phyloP scores from a whole-genome alignment of 1,140 invertebrate species.

The Sipha flava region DNA sequence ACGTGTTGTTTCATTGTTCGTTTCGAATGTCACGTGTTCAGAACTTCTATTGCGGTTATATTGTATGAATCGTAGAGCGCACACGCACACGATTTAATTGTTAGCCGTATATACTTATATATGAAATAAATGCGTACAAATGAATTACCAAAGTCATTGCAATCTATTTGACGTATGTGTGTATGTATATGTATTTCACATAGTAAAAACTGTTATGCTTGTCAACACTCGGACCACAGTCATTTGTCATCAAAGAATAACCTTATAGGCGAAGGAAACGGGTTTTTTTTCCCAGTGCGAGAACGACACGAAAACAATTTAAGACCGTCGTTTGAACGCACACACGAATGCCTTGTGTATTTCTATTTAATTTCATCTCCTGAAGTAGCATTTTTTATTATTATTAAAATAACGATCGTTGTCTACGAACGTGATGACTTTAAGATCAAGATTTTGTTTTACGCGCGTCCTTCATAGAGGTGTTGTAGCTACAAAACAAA shows the following conservation, averaged over 20 bases:
- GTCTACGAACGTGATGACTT: background rate
- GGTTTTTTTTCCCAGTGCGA: background rate
- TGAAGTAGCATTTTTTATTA: background rate
- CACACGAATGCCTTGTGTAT: too few relatives aligned
- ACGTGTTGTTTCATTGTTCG: too few relatives aligned
- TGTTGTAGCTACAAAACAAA: background rate
- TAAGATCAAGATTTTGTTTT: background rate
- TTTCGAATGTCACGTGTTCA: too few relatives aligned
- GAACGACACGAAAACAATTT: background rate
- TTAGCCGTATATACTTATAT: too few relatives aligned
- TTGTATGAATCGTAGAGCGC: too few relatives aligned
- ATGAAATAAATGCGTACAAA: too few relatives aligned
- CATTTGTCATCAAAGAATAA: constrained; percentile 4
- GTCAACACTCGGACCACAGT: background rate
- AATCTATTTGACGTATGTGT: too few relatives aligned
- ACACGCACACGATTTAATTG: too few relatives aligned
- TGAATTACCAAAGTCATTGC: too few relatives aligned
- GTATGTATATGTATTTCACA: too few relatives aligned
- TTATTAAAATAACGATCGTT: background rate
- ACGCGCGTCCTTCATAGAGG: background rate
- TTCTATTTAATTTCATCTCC: background rate
- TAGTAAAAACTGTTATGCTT: too few relatives aligned
- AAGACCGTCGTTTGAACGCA: background rate
- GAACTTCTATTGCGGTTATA: too few relatives aligned
- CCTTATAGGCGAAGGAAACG: background rate